Evolutionary conservation across 2,797 vertebrate genomes (phyloP).

Genomic region (Tauraco hartlaubi): DNA sequence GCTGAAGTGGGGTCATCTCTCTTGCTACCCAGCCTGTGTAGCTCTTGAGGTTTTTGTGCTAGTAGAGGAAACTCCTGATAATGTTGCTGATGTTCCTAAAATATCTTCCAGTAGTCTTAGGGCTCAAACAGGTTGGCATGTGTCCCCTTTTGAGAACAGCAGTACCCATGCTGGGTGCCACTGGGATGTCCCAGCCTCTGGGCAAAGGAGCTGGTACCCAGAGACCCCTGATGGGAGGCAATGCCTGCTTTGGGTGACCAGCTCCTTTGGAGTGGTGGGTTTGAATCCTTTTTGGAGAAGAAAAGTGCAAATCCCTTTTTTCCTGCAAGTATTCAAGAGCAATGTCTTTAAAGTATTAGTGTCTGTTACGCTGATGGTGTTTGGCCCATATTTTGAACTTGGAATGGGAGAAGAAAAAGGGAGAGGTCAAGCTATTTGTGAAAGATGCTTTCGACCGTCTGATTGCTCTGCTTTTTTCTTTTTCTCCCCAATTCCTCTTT

Average conservation of each 20-base stretch:
- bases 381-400: not conserved
- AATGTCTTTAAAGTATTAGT: not conserved
- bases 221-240: rapidly evolving
- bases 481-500: not conserved
- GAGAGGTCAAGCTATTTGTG: not conserved
- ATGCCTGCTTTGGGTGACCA: rapidly evolving
- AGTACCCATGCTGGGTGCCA: not conserved
- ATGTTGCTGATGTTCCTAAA: not conserved
- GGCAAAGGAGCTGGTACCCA: not conserved
- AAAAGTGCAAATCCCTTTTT: not conserved
- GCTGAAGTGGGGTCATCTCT: constrained; percentile 15
- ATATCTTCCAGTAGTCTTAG: not conserved
- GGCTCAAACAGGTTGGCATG: not conserved
- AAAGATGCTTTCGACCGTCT: not conserved
- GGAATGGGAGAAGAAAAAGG: not conserved
- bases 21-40: not conserved
- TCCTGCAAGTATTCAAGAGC: not conserved
- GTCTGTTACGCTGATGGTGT: not conserved
- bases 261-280: not conserved
- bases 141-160: not conserved
- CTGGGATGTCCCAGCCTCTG: not conserved
- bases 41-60: not conserved
- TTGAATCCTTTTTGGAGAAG: not conserved
- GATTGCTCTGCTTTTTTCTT: not conserved
- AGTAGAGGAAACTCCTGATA: not conserved